Evolutionary conservation across 2,113 vertebrate genomes (phyloP).

Genomic region (Pseudopipra pipra): DNA sequence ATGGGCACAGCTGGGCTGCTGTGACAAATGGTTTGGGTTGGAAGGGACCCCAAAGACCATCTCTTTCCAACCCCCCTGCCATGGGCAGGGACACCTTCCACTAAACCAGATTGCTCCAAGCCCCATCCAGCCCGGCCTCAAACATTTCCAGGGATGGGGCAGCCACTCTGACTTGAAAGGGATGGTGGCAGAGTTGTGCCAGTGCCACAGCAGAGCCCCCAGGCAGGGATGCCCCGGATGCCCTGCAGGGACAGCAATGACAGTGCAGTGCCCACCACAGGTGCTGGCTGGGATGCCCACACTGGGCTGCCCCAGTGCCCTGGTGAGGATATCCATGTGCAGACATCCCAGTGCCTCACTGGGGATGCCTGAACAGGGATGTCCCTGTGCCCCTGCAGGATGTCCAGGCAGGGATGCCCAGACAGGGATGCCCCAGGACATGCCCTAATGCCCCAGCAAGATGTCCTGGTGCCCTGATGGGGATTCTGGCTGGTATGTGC

Average conservation of each 20-base stretch:
- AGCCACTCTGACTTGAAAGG: background rate
- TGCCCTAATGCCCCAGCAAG: background rate
- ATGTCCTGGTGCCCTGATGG: too few species aligned
- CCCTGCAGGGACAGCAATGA: background rate
- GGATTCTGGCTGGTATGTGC: too few species aligned
- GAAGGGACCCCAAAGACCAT: background rate
- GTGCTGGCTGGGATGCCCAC: background rate
- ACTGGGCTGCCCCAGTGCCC: too few species aligned
- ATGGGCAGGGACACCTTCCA: background rate
- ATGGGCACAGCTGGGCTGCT: background rate
- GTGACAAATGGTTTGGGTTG: too few species aligned
- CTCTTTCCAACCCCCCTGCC: background rate
- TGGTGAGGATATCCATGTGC: background rate
- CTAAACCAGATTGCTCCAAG: background rate
- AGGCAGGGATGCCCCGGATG: background rate
- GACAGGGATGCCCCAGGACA: background rate
- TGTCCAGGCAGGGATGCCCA: background rate
- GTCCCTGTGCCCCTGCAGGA: background rate
- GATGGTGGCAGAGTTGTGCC: background rate
- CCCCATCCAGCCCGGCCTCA: background rate
- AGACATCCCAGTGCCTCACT: background rate
- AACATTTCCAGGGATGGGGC: background rate
- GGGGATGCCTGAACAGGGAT: too few species aligned
- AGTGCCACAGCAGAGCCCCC: background rate
- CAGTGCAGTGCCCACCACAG: background rate